Percentiles rank a stretch among this genome's conserved stretches.
These are phyloP conservation scores for Helicoverpa zea DNA, from an alignment of 1,140 invertebrate genomes.

Conservation along the genomic window DNA sequence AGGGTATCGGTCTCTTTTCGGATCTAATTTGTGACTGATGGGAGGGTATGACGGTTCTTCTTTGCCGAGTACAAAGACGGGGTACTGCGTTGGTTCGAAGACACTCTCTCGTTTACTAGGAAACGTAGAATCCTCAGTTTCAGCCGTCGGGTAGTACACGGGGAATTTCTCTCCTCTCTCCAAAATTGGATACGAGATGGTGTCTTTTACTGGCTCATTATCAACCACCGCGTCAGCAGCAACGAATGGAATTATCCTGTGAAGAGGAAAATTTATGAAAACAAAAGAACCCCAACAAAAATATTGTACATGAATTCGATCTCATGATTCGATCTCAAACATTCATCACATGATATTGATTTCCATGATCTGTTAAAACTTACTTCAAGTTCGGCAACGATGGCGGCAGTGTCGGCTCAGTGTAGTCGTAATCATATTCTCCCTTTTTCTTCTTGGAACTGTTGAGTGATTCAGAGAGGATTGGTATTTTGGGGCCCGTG, in stretches of 20 bases:
- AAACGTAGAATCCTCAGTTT: conserved; percentile 63
- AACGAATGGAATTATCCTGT: conserved; percentile 93
- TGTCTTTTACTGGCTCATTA: conserved; percentile 75
- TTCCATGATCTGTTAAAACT: conserved; percentile 48
- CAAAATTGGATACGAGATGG: conserved; percentile 69
- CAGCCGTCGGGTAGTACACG: conserved; percentile 73
- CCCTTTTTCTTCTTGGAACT: conserved; percentile 84
- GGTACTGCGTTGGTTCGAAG: conserved; percentile 75
- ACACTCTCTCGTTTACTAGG: conserved; percentile 69
- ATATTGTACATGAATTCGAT: background rate
- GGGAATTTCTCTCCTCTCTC: conserved; percentile 82
- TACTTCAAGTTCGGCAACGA: conserved; percentile 91
- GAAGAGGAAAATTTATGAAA: conserved; percentile 63
- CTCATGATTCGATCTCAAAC: background rate
- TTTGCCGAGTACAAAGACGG: conserved; percentile 75
- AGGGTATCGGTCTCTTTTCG: conserved; percentile 46
- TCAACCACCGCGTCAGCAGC: conserved; percentile 91
- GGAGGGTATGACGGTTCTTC: conserved; percentile 58
- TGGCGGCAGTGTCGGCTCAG: conserved; percentile 90
- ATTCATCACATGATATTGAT: background rate
- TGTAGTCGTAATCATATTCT: conserved; percentile 90
- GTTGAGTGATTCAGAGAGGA: conserved; percentile 77
- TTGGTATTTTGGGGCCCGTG: conserved; percentile 59
- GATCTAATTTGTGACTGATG: conserved; percentile 61
- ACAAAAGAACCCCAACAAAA: conserved; percentile 5